A percentile compares a stretch with the other conserved stretches of the same genome.
Evolutionary conservation across 2,888 invertebrate species (phyloP).

Genomic region (Mylabris sibirica): DNA sequence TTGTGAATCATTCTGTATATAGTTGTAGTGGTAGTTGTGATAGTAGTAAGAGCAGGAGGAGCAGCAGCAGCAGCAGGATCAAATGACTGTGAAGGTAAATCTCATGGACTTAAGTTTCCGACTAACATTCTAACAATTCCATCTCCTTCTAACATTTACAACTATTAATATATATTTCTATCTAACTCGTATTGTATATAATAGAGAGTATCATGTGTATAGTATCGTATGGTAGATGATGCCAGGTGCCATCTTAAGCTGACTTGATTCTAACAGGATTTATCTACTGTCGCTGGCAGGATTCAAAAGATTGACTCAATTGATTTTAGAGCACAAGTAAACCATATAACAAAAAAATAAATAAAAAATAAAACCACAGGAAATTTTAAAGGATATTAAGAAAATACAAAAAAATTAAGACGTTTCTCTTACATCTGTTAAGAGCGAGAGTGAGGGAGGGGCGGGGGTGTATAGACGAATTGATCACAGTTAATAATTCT

Average conservation of each 20-base stretch:
- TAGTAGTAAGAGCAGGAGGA: slow-evolving; percentile 49
- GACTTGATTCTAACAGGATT: slow-evolving; percentile 55
- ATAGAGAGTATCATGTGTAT: no score
- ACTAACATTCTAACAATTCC: slow-evolving; percentile 35
- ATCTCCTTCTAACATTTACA: slow-evolving; percentile 36
- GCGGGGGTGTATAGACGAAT: no score
- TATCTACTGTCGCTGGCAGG: slow-evolving; percentile 56
- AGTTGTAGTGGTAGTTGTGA: background rate
- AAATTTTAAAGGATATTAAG: slow-evolving; percentile 41
- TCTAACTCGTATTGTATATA: background rate
- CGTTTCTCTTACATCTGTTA: slow-evolving; percentile 23
- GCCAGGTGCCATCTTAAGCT: slow-evolving; percentile 57
- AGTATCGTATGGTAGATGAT: slow-evolving; percentile 47
- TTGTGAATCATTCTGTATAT: background rate
- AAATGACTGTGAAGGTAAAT: slow-evolving; percentile 11
- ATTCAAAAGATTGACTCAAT: slow-evolving; percentile 52
- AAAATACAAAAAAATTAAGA: slow-evolving; percentile 40
- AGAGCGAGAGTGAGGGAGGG: no score
- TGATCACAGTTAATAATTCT: slow-evolving; percentile 36
- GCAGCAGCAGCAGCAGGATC: background rate
- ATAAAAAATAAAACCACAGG: slow-evolving; percentile 15
- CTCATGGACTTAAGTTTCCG: slow-evolving; percentile 52
- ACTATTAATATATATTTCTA: slow-evolving; percentile 14
- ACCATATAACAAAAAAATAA: slow-evolving; percentile 30
- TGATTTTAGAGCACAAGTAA: slow-evolving; percentile 46